phyloP scores from a whole-genome alignment of 2,888 invertebrate genomes.

The Tipula confusa region DNA sequence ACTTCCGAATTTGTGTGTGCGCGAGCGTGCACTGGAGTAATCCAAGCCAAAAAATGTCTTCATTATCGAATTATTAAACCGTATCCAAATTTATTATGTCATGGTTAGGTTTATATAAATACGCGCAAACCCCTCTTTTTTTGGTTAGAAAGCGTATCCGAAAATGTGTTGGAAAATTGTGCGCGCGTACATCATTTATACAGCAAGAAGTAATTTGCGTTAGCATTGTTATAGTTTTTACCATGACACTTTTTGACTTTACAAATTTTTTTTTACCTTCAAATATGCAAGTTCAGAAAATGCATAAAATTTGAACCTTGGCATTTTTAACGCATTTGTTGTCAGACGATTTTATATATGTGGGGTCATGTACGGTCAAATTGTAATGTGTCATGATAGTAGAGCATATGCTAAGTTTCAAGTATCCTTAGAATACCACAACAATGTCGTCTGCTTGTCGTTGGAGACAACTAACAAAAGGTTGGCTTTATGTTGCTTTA shows the following conservation, averaged over 20 bases:
- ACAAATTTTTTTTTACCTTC: no score
- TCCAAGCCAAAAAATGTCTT: not conserved
- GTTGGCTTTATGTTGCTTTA: no score
- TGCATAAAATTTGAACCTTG: not conserved
- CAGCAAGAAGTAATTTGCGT: not conserved
- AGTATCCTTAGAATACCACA: no score
- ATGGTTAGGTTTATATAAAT: not conserved
- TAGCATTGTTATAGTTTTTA: not conserved
- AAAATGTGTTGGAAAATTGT: not conserved
- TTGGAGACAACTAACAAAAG: no score
- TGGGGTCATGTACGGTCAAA: no score
- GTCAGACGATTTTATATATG: no score
- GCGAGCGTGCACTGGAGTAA: not conserved
- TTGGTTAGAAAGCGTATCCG: not conserved
- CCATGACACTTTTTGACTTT: not conserved
- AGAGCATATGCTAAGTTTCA: no score
- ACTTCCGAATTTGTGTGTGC: not conserved
- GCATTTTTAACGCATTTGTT: no score
- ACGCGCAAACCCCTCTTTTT: no score
- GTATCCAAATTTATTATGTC: not conserved
- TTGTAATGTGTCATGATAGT: no score
- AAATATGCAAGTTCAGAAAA: not conserved
- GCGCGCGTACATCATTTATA: not conserved
- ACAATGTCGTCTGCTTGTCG: no score
- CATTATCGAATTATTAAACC: not conserved